These are phyloP conservation scores for Beroe ovata DNA, from an alignment of 37 sponge, comb jelly and placozoan genomes.

Conservation along the genomic window DNA sequence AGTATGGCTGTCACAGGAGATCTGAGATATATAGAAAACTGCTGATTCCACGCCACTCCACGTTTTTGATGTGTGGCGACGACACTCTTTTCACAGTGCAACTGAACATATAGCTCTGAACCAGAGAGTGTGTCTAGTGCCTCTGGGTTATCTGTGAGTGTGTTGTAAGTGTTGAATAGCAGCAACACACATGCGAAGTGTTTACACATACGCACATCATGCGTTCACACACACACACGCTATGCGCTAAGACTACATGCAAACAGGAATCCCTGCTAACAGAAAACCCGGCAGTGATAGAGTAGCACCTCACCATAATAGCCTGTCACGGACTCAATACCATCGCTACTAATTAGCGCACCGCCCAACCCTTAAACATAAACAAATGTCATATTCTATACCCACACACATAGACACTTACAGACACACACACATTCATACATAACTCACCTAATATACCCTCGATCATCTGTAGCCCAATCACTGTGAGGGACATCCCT, in stretches of 20 bases:
- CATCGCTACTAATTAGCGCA: not conserved
- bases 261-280: too few relatives aligned
- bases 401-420: too few relatives aligned
- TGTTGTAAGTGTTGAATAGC: too few relatives aligned
- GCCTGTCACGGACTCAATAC: slow-evolving; percentile 17
- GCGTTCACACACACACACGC: too few relatives aligned
- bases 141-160: slow-evolving; percentile 66
- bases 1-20: slow-evolving; percentile 42
- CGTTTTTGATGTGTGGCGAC: not conserved
- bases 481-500: not conserved
- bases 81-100: not conserved
- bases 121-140: not conserved
- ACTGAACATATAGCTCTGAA: slow-evolving; percentile 39
- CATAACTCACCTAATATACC: slow-evolving; percentile 38
- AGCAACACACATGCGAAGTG: too few relatives aligned
- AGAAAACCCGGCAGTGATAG: too few relatives aligned
- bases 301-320: slow-evolving; percentile 1
- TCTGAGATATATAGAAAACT: not conserved
- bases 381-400: too few relatives aligned
- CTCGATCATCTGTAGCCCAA: slow-evolving; percentile 62
- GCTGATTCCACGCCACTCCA: slow-evolving; percentile 40
- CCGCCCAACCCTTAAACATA: slow-evolving; percentile 58
- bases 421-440: not conserved
- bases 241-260: too few relatives aligned
- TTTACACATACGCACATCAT: too few relatives aligned